Percentiles rank a stretch among this genome's conserved stretches.
These are phyloP conservation scores for Sarcophaga rosellei DNA, from an alignment of 2,888 invertebrate species.

Conservation along the genomic window DNA sequence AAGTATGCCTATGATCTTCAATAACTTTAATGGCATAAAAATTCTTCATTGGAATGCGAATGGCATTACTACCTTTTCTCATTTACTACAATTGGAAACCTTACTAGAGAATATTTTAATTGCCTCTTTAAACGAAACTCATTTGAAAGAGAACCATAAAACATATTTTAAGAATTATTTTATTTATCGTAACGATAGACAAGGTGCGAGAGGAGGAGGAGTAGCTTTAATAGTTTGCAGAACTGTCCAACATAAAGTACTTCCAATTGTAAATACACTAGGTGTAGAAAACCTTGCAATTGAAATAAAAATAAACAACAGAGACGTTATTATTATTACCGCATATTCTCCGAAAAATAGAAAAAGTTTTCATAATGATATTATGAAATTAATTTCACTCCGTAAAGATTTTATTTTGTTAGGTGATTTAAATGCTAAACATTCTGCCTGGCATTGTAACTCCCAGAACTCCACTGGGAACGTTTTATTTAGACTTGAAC, in stretches of 20 bases:
- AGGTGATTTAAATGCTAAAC: slow-evolving; percentile 13
- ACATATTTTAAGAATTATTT: slow-evolving; percentile 24
- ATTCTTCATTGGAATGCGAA: slow-evolving; percentile 46
- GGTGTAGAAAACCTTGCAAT: slow-evolving; percentile 33
- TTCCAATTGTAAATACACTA: slow-evolving; percentile 1
- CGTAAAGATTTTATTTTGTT: slow-evolving; percentile 22
- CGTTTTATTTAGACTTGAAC: not conserved
- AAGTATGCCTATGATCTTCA: slow-evolving; percentile 21
- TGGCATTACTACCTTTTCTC: slow-evolving; percentile 34
- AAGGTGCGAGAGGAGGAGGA: slow-evolving; percentile 21
- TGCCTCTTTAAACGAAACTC: slow-evolving; percentile 25
- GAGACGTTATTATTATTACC: slow-evolving; percentile 13
- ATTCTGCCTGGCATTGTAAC: slow-evolving; percentile 18
- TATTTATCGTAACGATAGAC: slow-evolving; percentile 35
- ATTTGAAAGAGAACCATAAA: slow-evolving; percentile 29
- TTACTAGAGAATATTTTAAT: slow-evolving; percentile 33
- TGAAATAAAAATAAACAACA: slow-evolving; percentile 30
- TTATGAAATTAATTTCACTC: not conserved
- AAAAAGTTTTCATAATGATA: slow-evolving; percentile 12
- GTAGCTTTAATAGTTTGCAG: slow-evolving; percentile 37
- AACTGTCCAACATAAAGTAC: slow-evolving; percentile 25
- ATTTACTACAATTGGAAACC: slow-evolving; percentile 27
- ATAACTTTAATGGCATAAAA: slow-evolving; percentile 17
- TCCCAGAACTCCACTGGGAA: slow-evolving; percentile 15
- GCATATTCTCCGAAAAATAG: slow-evolving; percentile 33